Base-by-base conservation (phyloP, 2,113 vertebrate species). In the Neodon shergylaensis region DNA sequence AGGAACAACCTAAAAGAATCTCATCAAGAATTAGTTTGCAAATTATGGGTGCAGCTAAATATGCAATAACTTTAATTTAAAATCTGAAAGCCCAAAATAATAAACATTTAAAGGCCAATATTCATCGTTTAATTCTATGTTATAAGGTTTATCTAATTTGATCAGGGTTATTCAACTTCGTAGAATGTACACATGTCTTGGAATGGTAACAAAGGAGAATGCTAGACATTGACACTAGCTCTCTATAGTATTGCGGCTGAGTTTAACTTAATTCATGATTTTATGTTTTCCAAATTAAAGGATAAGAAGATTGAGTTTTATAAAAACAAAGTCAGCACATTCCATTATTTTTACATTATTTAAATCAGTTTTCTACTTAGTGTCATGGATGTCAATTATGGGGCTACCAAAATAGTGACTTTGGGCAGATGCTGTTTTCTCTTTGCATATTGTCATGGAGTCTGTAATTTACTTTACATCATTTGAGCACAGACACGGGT, bases 321-420 rank as follows among this genome's bases (percentile, higher is more conserved):
- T 72, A 85, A 92, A 65, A 88, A 91, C 54, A 73, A 85, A 88
- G 77, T 82, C 22, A 91, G 68, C 24, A 58, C 9, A 90, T 65
- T 79, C 54, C 12, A 49, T 90, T 89, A 74, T 79, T 95, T 90
- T 90, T 93, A 58, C 66, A 63, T 94, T 68, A 93, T 83, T 95
- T 82, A 78, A 76, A n/a, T 74, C 31, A 58, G 7, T 26, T 94
- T 92, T 92, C 84, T 74, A 44, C 2, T 84, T 87, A 79, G 72
- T 83, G 36, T 61, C 66, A 61, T 74, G 33, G 49, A 89, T 54
- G 74, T 89, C 63, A 91, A 58, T 89, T 63, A 83, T 14, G 88
- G 52, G 21, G 42, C 58, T 36, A 73, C 39, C n/a, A 58, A 49
- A 93, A 63, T 92, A 84, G 90, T 74, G 76, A 66, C 54, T 89